Evolutionary conservation across 2,113 vertebrate genomes (phyloP).

Genomic region (Muntiacus muntjak): DNA sequence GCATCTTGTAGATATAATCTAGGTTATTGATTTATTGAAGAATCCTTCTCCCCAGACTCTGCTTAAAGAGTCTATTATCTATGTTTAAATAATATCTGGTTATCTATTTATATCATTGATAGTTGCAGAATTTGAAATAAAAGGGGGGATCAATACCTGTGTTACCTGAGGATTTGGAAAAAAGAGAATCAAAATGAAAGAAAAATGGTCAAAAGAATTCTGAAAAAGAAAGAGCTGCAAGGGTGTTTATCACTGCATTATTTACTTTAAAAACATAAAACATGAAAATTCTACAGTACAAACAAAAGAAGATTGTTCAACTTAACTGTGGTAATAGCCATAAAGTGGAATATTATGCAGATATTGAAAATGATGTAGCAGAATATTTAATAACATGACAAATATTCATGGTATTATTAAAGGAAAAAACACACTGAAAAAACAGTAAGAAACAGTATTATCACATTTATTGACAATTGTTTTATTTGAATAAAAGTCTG

Average conservation of each 20-base stretch:
- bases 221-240: not conserved
- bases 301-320: not conserved
- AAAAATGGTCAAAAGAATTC: not conserved
- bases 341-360: not conserved
- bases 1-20: not conserved
- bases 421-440: not conserved
- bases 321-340: not conserved
- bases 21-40: not conserved
- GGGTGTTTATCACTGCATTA: not conserved
- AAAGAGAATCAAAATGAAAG: not conserved
- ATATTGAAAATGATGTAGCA: not conserved
- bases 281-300: not conserved
- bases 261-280: constrained; percentile 9
- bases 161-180: not conserved
- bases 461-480: not conserved
- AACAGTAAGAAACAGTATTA: not conserved
- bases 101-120: not conserved
- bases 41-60: not conserved
- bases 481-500: not conserved
- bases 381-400: not conserved
- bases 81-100: not conserved
- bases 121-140: not conserved
- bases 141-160: not conserved
- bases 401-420: not conserved
- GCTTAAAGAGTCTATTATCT: not conserved